These are phyloP conservation scores for Chironomus tentans DNA, from an alignment of 2,888 invertebrate species.

Conservation along the genomic window DNA sequence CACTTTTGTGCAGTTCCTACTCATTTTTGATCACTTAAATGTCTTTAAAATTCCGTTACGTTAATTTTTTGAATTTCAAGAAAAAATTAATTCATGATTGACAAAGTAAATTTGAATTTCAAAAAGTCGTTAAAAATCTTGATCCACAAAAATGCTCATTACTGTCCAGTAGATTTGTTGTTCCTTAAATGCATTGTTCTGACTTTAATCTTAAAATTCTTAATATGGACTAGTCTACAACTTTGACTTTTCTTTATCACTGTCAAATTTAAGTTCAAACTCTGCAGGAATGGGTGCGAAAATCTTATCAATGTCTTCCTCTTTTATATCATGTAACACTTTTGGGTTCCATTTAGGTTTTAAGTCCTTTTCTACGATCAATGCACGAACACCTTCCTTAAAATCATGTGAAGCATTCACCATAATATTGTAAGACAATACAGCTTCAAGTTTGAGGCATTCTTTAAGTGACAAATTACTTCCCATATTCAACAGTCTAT, in stretches of 20 bases:
- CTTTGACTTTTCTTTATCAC: background rate
- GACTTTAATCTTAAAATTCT: no score
- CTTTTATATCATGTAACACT: constrained; percentile 63
- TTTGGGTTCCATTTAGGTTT: constrained; percentile 84
- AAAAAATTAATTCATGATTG: no score
- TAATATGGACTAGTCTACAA: background rate
- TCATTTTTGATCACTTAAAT: no score
- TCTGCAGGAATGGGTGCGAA: constrained; percentile 64
- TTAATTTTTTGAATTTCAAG: no score
- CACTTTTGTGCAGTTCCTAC: no score
- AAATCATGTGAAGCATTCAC: constrained; percentile 62
- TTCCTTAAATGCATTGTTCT: no score
- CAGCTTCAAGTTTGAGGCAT: constrained; percentile 83
- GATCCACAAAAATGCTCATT: no score
- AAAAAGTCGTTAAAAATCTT: no score
- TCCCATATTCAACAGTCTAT: constrained; percentile 68
- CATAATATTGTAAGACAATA: constrained; percentile 51
- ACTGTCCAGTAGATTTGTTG: no score
- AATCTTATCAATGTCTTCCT: constrained; percentile 64
- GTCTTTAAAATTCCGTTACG: no score
- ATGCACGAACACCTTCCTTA: constrained; percentile 77
- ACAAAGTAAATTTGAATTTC: no score
- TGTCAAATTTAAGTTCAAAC: constrained; percentile 48
- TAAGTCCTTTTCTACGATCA: constrained; percentile 89
- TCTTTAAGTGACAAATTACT: constrained; percentile 63